These are phyloP conservation scores for Melipona quadrifasciata DNA, from an alignment of 1,140 invertebrate genomes.

Conservation along the genomic window DNA sequence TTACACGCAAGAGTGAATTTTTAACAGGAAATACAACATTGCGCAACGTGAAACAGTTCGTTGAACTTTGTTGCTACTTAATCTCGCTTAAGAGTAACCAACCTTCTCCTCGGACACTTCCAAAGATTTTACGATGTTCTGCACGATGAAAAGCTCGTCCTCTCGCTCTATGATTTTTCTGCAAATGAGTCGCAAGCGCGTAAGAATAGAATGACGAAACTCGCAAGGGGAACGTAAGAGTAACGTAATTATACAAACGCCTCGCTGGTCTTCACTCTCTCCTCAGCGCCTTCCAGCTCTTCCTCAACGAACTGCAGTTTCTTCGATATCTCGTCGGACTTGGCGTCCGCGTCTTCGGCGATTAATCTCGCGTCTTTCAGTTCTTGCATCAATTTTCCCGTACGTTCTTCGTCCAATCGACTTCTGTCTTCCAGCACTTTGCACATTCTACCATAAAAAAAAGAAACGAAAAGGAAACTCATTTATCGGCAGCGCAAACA, in stretches of 20 bases:
- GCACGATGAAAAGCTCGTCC: constrained; percentile 80
- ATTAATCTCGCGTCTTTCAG: constrained; percentile 90
- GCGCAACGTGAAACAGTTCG: too few relatives aligned
- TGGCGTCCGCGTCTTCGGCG: constrained; percentile 91
- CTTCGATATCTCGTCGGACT: constrained; percentile 92
- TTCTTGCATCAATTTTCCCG: constrained; percentile 88
- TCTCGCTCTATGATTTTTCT: constrained; percentile 81
- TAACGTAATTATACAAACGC: constrained; percentile 83
- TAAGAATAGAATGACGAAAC: neutral
- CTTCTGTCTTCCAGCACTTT: constrained; percentile 90
- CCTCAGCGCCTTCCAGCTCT: constrained; percentile 93
- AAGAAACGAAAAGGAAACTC: neutral
- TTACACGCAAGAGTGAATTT: neutral
- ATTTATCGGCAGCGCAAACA: neutral
- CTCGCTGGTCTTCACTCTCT: constrained; percentile 93
- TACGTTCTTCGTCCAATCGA: constrained; percentile 89
- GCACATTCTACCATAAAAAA: constrained; percentile 84
- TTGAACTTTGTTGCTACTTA: neutral
- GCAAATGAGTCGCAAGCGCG: neutral
- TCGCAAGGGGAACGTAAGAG: neutral
- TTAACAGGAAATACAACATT: neutral
- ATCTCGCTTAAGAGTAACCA: neutral
- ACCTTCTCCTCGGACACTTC: constrained; percentile 81
- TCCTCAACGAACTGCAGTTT: constrained; percentile 95
- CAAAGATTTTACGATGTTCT: constrained; percentile 80